Evolutionary conservation across 2,113 vertebrate species (phyloP).

Genomic region (Sylvilagus bachmani): DNA sequence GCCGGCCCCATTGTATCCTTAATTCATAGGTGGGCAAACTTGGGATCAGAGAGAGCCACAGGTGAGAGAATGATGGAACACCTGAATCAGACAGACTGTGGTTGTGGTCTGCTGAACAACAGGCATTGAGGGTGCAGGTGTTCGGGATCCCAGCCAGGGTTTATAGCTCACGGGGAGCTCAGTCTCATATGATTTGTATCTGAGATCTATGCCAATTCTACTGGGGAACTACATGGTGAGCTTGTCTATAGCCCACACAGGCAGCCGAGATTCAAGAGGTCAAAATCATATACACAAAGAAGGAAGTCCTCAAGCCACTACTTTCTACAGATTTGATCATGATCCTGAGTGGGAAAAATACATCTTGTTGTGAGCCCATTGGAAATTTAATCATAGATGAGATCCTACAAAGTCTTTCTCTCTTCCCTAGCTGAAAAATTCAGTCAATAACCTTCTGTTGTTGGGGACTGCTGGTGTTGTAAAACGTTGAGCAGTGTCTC

Average conservation of each 20-base stretch:
- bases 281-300: background rate
- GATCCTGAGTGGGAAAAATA: background rate
- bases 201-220: background rate
- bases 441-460: background rate
- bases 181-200: background rate
- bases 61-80: background rate
- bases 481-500: background rate
- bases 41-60: background rate
- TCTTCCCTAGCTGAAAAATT: background rate
- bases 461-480: background rate
- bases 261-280: background rate
- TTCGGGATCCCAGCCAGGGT: background rate
- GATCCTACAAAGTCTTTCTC: background rate
- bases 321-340: background rate
- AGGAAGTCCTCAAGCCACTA: background rate
- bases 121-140: background rate
- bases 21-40: background rate
- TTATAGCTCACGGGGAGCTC: background rate
- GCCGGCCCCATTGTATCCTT: background rate
- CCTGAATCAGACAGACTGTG: background rate
- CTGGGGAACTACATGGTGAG: background rate
- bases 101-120: background rate
- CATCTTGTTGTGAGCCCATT: background rate
- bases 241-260: background rate
- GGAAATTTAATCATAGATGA: constrained; percentile 19